Percentiles rank a stretch among this genome's conserved stretches.
phyloP scores from a whole-genome alignment of 2,113 vertebrate species.

The Oncorhynchus keta region DNA sequence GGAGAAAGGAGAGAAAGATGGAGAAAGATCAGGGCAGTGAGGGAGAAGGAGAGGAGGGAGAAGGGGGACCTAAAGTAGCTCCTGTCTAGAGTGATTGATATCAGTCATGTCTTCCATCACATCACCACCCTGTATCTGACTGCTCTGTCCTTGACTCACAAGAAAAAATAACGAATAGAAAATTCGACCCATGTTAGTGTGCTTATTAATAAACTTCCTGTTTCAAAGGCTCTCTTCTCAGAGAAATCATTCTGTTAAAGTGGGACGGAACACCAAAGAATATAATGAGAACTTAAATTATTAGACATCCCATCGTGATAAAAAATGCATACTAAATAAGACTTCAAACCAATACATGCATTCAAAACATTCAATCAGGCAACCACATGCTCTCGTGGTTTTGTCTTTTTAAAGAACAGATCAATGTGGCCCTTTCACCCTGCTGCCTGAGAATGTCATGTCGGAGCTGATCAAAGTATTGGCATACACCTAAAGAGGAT shows the following conservation, averaged over 20 bases:
- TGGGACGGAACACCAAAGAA: neutral
- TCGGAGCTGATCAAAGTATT: constrained; percentile 34
- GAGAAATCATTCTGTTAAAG: neutral
- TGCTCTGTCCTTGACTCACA: constrained; percentile 2
- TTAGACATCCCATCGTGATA: neutral
- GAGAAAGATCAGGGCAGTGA: neutral
- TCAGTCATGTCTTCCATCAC: neutral
- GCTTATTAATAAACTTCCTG: constrained; percentile 2
- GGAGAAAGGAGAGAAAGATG: constrained; percentile 15
- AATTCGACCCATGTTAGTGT: neutral
- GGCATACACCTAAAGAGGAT: neutral
- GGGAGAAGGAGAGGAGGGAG: neutral
- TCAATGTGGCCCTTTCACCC: constrained; percentile 58
- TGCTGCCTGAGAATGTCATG: constrained; percentile 33
- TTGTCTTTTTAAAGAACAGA: constrained; percentile 12
- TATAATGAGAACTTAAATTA: neutral
- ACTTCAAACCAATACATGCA: neutral
- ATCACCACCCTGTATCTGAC: neutral
- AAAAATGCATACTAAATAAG: neutral
- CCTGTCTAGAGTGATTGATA: neutral
- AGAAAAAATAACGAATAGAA: neutral
- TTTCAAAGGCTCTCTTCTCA: neutral
- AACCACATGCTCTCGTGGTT: neutral
- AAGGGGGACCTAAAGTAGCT: neutral
- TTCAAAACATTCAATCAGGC: constrained; percentile 9